Percentiles rank a stretch among this genome's conserved stretches.
Evolutionary conservation across 2,797 vertebrate species (phyloP).

Genomic region (Lepidocolaptes lacrymiger): DNA sequence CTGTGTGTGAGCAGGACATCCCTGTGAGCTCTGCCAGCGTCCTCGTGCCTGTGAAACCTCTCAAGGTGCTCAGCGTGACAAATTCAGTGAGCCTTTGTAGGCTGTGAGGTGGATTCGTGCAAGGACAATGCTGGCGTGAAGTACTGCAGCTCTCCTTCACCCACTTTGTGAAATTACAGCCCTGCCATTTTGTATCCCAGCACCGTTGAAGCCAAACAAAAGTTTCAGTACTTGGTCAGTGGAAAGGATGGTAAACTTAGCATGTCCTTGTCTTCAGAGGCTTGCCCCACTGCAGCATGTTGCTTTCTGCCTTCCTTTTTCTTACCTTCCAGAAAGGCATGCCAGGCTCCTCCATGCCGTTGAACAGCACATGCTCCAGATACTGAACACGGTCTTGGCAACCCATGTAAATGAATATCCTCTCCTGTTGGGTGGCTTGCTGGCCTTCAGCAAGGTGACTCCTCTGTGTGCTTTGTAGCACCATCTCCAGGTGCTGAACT

Average conservation of each 20-base stretch:
- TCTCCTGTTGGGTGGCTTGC: not conserved
- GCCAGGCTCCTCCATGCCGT: not conserved
- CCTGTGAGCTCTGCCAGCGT: not conserved
- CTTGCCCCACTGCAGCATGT: not conserved
- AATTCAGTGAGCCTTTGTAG: rapidly evolving
- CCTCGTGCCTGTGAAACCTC: not conserved
- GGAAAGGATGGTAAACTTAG: not conserved
- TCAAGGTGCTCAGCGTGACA: not conserved
- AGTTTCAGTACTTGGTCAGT: not conserved
- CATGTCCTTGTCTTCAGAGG: not conserved
- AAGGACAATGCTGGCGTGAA: not conserved
- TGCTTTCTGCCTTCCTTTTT: not conserved
- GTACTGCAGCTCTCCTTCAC: not conserved
- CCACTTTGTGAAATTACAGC: not conserved
- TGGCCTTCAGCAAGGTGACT: not conserved
- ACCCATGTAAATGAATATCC: rapidly evolving
- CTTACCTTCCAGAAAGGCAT: not conserved
- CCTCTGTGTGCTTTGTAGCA: not conserved
- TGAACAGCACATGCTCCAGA: not conserved
- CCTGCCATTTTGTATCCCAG: rapidly evolving
- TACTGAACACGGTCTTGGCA: rapidly evolving
- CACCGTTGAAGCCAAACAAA: not conserved
- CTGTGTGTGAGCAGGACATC: not conserved
- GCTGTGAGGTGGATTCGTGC: rapidly evolving
- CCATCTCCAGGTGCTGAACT: not conserved